These are phyloP conservation scores for Tragelaphus scriptus DNA, from an alignment of 2,113 vertebrate species.

Conservation along the genomic window DNA sequence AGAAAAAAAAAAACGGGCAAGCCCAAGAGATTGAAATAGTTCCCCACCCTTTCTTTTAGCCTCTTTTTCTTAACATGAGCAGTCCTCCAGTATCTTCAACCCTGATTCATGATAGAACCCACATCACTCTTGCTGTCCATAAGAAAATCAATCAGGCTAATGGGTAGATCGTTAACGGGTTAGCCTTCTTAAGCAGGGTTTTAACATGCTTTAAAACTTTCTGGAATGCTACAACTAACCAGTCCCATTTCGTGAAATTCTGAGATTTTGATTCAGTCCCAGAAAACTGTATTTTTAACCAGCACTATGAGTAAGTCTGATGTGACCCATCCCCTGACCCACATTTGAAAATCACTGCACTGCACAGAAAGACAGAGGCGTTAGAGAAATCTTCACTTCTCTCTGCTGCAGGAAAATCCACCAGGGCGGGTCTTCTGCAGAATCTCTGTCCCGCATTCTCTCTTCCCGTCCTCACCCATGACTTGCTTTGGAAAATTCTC, in stretches of 20 bases:
- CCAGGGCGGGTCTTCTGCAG: background rate
- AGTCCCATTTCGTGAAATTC: background rate
- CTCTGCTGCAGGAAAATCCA: background rate
- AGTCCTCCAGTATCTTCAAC: background rate
- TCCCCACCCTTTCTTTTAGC: background rate
- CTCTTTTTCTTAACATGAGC: background rate
- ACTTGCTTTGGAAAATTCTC: background rate
- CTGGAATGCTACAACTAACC: background rate
- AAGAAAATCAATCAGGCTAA: background rate
- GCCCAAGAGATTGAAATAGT: background rate
- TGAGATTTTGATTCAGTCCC: background rate
- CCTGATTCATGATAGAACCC: background rate
- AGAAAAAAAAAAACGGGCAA: background rate
- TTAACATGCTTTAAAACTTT: slow-evolving; percentile 8
- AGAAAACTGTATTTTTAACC: background rate
- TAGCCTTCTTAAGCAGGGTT: background rate
- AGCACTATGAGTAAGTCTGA: background rate
- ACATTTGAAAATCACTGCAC: slow-evolving; percentile 25
- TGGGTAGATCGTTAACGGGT: background rate
- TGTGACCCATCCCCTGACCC: background rate
- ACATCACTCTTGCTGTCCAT: background rate
- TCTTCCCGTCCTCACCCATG: background rate
- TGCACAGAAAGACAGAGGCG: background rate
- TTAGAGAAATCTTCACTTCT: background rate
- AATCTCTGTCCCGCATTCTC: background rate